Conservation (phyloP, 2,888 invertebrate genomes). For the Sphecodes monilicornis region DNA sequence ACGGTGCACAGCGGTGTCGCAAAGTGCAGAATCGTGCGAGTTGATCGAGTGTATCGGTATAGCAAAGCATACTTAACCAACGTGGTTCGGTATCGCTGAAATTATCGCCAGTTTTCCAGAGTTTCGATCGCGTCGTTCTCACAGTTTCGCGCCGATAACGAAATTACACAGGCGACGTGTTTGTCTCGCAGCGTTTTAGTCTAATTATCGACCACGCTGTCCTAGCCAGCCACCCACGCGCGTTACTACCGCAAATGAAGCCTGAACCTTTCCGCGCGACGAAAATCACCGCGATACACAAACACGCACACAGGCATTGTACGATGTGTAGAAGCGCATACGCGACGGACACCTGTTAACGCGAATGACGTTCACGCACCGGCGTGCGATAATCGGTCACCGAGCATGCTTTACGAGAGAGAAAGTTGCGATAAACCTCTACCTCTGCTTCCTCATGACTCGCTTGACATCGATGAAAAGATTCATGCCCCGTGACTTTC, state of each 20-base stretch:
- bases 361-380: constrained; percentile 16
- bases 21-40: neutral
- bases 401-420: constrained; percentile 26
- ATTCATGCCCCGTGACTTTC: neutral
- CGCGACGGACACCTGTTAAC: constrained; percentile 43
- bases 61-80: neutral
- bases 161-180: neutral
- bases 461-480: neutral
- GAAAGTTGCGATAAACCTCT: constrained; percentile 26
- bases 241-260: neutral
- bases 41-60: neutral
- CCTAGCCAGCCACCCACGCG: neutral
- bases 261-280: constrained; percentile 5
- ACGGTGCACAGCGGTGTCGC: neutral
- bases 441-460: constrained; percentile 1
- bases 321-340: neutral
- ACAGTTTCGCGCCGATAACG: neutral
- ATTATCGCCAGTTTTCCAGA: neutral
- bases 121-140: neutral
- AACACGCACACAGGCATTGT: neutral
- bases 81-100: neutral
- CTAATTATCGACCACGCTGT: neutral
- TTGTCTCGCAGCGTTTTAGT: neutral
- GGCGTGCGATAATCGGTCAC: constrained; percentile 31
- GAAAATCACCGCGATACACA: constrained; percentile 9